A percentile compares a stretch with the other conserved stretches of the same genome.
Conservation (phyloP, 2,888 invertebrate genomes). For the Clitarchus hookeri region DNA sequence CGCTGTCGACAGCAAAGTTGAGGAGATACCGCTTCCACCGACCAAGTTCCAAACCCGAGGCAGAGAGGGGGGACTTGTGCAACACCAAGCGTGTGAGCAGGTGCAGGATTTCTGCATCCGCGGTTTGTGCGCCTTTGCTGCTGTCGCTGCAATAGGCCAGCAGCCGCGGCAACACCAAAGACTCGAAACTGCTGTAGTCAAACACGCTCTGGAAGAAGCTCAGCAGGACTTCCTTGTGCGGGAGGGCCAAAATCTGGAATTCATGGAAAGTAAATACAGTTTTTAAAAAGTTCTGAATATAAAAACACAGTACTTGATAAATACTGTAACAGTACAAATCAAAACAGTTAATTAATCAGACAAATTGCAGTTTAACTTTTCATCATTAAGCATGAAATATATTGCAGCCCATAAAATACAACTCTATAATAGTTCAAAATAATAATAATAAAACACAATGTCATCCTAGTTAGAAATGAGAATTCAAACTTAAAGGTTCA, state of each 20-base stretch:
- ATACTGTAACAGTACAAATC: no score
- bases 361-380: no score
- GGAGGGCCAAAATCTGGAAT: slow-evolving; percentile 57
- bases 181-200: slow-evolving; percentile 56
- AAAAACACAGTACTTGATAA: no score
- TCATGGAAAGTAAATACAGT: no score
- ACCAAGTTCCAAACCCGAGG: slow-evolving; percentile 62
- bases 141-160: slow-evolving; percentile 58
- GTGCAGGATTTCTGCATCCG: slow-evolving; percentile 61
- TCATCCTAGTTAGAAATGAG: no score
- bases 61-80: slow-evolving; percentile 67
- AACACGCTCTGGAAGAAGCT: slow-evolving; percentile 61
- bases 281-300: no score
- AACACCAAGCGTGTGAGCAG: slow-evolving; percentile 69
- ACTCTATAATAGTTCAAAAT: no score
- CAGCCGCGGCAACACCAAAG: slow-evolving; percentile 70
- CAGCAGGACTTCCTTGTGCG: slow-evolving; percentile 62
- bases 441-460: no score
- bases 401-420: no score
- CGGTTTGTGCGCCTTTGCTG: neutral
- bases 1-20: neutral
- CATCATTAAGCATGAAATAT: no score
- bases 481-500: no score
- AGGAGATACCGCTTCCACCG: slow-evolving; percentile 71
- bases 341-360: no score